These are phyloP conservation scores for Myotis yumanensis DNA, from an alignment of 2,113 vertebrate species.

Conservation along the genomic window DNA sequence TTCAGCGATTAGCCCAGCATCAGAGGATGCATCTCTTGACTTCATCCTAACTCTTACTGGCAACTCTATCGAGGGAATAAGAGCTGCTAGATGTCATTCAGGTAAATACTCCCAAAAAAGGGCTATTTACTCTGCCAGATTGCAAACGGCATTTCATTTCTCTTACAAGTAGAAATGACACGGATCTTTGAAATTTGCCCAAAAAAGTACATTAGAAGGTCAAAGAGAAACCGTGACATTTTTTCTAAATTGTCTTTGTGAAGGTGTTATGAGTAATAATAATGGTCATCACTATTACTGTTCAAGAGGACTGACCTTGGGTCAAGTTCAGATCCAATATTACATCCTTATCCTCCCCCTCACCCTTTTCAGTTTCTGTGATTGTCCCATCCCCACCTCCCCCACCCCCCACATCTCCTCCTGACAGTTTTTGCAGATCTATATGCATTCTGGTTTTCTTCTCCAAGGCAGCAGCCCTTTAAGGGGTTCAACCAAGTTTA, in stretches of 20 bases:
- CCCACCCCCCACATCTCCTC: not conserved
- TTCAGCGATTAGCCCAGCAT: not conserved
- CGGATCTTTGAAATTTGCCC: slow-evolving; percentile 69
- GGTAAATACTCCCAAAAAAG: slow-evolving; percentile 38
- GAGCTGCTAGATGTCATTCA: slow-evolving; percentile 43
- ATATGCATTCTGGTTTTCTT: not conserved
- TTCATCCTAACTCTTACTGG: not conserved
- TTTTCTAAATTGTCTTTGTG: slow-evolving; percentile 50
- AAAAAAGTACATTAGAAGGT: slow-evolving; percentile 58
- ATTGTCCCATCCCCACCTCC: not conserved
- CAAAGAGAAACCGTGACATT: slow-evolving; percentile 29
- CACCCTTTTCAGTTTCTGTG: rapidly evolving
- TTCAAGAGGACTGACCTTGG: not conserved
- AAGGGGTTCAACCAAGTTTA: not conserved
- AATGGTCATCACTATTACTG: not conserved
- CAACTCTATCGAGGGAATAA: not conserved
- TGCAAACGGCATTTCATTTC: slow-evolving; percentile 64
- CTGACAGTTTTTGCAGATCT: not conserved
- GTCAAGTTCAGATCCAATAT: not conserved
- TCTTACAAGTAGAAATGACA: slow-evolving; percentile 15
- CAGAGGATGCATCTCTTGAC: not conserved
- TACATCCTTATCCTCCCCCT: rapidly evolving
- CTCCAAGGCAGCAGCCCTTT: not conserved
- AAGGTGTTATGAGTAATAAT: not conserved
- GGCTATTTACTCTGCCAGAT: slow-evolving; percentile 56